phyloP scores from a whole-genome alignment of 2,797 vertebrate species.

The Etheostoma perlongum region DNA sequence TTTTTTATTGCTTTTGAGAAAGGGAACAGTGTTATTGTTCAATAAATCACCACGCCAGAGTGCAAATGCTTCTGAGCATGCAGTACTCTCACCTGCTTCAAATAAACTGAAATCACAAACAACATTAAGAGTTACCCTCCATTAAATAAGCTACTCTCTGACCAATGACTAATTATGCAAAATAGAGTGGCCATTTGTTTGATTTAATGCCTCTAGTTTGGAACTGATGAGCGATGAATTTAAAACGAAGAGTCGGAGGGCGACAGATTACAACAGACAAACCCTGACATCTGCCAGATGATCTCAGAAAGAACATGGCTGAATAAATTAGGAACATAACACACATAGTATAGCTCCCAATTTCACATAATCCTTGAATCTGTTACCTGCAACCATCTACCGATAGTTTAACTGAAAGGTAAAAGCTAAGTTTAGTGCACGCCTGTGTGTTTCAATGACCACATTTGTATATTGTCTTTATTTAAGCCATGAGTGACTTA shows the following conservation, averaged over 20 bases:
- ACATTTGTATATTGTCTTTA: too few species aligned
- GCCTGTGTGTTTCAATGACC: not conserved
- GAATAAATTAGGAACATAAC: constrained; percentile 26
- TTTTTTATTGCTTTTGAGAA: constrained; percentile 58
- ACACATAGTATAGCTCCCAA: not conserved
- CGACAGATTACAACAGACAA: constrained; percentile 42
- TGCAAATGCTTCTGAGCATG: constrained; percentile 36
- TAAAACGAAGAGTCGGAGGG: constrained; percentile 29
- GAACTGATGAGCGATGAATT: constrained; percentile 51
- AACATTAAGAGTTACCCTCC: constrained; percentile 37
- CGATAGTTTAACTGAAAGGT: not conserved
- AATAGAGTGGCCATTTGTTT: constrained; percentile 59
- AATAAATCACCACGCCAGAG: constrained; percentile 48
- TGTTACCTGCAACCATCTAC: not conserved
- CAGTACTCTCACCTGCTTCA: constrained; percentile 40
- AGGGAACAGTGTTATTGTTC: constrained; percentile 31
- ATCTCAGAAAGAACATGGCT: constrained; percentile 10
- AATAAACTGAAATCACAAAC: constrained; percentile 67
- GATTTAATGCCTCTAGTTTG: constrained; percentile 52
- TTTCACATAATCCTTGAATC: not conserved
- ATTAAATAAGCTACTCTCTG: constrained; percentile 50
- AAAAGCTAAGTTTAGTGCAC: not conserved
- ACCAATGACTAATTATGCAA: constrained; percentile 58
- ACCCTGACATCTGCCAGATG: constrained; percentile 41
- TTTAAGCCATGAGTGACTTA: too few species aligned